phyloP scores from a whole-genome alignment of 1,140 invertebrate species.

The Asobara japonica region DNA sequence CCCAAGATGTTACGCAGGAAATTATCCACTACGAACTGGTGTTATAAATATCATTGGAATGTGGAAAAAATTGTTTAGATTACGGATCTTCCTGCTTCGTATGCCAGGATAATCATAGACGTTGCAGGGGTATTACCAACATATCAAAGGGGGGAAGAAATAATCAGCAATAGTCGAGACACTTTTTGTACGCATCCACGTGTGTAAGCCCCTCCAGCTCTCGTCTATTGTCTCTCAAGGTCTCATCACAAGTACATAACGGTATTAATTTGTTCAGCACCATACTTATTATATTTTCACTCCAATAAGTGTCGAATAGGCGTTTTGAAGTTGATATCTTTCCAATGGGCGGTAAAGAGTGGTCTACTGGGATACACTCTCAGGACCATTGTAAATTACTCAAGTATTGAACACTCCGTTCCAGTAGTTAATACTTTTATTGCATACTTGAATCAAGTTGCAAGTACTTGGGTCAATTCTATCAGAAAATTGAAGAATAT shows the following conservation, averaged over 20 bases:
- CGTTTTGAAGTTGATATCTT: neutral
- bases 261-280: neutral
- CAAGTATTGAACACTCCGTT: too few species aligned
- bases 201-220: neutral
- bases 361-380: too few species aligned
- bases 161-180: neutral
- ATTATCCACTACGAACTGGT: neutral
- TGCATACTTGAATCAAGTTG: too few species aligned
- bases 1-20: neutral
- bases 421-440: too few species aligned
- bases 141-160: neutral
- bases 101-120: neutral
- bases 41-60: constrained; percentile 3
- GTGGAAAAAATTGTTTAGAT: neutral
- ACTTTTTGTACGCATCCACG: neutral
- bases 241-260: neutral
- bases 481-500: too few species aligned
- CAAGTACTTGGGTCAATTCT: too few species aligned
- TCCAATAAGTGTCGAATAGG: neutral
- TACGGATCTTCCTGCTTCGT: neutral
- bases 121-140: neutral
- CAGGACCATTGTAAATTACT: too few species aligned
- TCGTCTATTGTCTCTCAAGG: neutral
- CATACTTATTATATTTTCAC: neutral
- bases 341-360: neutral